These are phyloP conservation scores for Rallus crepitans DNA, from an alignment of 2,797 vertebrate genomes.

Conservation along the genomic window DNA sequence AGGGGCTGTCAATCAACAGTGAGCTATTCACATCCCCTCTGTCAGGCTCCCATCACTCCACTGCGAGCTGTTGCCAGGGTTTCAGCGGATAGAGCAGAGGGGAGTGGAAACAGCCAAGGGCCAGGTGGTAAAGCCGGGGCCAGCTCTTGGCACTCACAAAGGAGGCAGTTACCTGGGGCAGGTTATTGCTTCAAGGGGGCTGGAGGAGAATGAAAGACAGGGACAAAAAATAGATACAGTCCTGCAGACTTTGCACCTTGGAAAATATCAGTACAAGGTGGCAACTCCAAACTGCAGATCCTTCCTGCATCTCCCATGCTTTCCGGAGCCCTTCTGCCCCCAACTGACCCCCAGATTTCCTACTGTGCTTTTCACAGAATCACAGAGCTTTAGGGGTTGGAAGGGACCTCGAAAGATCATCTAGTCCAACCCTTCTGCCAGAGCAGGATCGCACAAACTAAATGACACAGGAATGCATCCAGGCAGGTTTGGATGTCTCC, in stretches of 20 bases:
- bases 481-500: too few species aligned
- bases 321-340: neutral
- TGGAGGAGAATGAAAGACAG: neutral
- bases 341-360: neutral
- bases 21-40: neutral
- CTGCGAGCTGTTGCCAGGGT: neutral
- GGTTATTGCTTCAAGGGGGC: neutral
- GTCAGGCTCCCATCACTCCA: slow-evolving; percentile 12
- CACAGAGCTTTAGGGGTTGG: too few species aligned
- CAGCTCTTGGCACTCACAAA: neutral
- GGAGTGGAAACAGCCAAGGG: neutral
- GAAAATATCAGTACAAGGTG: neutral
- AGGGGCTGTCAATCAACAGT: neutral
- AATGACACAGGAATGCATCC: too few species aligned
- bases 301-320: neutral
- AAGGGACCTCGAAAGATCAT: too few species aligned
- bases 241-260: neutral
- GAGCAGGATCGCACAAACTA: too few species aligned
- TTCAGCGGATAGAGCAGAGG: neutral
- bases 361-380: neutral
- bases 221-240: neutral
- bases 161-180: neutral
- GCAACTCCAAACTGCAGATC: neutral
- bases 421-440: too few species aligned
- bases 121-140: neutral